Base-by-base conservation (phyloP, 2,888 invertebrate genomes). In the Cistogaster globosa region DNA sequence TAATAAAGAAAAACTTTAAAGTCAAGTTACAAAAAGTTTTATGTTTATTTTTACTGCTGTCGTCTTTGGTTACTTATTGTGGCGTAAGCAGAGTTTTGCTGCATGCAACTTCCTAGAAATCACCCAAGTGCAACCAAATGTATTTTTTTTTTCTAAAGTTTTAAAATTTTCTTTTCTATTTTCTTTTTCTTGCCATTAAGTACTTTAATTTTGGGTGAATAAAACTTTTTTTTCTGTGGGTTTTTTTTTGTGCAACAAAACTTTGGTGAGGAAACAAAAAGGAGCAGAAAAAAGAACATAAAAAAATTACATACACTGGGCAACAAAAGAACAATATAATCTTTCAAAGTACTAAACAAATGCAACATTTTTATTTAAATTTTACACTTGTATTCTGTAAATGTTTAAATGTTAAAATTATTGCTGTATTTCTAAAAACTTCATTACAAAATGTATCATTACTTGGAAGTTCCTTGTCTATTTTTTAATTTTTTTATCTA, bases 81-180 rank as follows among this genome's bases (percentile, higher is more conserved):
- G 57, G 53, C 77, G 42, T 60, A 63, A 72, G 65, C 58, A 72
- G 32, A 7, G 53, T 51, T n/a, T 80, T 72, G 42, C 75, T 81
- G 85, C 85, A 85, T 57, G 58, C 22, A 83, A 86, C 78, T 86
- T 86, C 82, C 84, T 60, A 81, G 86, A 86, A 86, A 80, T 86
- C 83, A 86, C 80, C 81, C 83, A 87, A 86, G 86, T 86, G 86
- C 84, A 87, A 81, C 80, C 76, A 68, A 87, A 86, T 51, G 22
- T 79, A 48, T 20, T 82, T 57, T 14, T 57, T 63, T 53, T 42
- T 18, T 36, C 26, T 14, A 2, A 62, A 14, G n/a, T 22, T 51
- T 53, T 20, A 18, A 36, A 51, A 22, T 16, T 60, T 48, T 36
- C n/a, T 58, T 5, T 16, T 58, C 32, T 32, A 32, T 58, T 71